Base-by-base conservation (phyloP, 2,797 vertebrate genomes). In the Urocyon cinereoargenteus region DNA sequence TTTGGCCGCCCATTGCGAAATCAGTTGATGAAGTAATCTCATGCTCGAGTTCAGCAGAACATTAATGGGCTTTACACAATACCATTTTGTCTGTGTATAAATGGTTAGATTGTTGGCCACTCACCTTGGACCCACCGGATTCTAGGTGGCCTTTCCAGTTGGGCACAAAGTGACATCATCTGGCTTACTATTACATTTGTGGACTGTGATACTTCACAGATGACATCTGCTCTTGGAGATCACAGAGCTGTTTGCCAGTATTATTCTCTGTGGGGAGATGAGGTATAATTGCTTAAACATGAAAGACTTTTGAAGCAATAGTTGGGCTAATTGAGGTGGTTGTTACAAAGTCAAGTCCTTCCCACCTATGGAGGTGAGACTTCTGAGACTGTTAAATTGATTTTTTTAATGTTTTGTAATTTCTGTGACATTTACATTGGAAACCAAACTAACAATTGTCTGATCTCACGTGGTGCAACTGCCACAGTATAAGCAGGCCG, bases 91-190 rank as follows among this genome's bases (percentile, higher is more conserved):
- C 98, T 96, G 64, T 84, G 93, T 95, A 59, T 97, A 70, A 97
- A 75, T 89, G 68, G 86, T 70, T 88, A 88, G 55, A 96, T 94
- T 96, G 91, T 97, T 93, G 96, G 28, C 93, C 78, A 90, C 95
- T 84, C 8, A 84, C 75, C 86, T 59, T 55, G 94, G 92, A 95
- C 77, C 83, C 0, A 90, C 94, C 90, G 36, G 79, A 61, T 79
- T 95, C 88, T 96, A 64, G 62, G 85, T 91, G 92, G 96, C 97
- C 79, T 4, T 98, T 98, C 96, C 94, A 95, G 92, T 96, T 98
- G 97, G 82, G 94, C 87, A 94, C 90, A 86, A n/a, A 91, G 59
- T 98, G 97, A 98, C 94, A 26, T 97, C 98, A 98, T 98, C 64
- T 91, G 84, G 68, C 96, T 98, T 97, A 26, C 88, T 2, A 0